These are phyloP conservation scores for Oligia strigilis DNA, from an alignment of 2,888 invertebrate species.

Conservation along the genomic window DNA sequence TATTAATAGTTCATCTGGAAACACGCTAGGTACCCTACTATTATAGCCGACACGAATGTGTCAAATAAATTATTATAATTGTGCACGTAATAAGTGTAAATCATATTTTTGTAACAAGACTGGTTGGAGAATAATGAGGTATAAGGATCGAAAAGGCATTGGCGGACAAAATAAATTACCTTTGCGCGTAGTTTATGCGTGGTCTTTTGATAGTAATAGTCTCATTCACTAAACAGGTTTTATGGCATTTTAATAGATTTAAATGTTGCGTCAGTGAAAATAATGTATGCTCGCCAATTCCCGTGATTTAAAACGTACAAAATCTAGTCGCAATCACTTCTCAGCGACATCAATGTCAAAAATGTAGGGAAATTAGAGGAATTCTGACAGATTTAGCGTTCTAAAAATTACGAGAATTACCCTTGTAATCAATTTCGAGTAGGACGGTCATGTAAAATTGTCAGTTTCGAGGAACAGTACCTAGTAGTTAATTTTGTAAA, in stretches of 20 bases:
- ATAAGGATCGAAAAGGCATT: no score
- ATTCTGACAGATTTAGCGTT: no score
- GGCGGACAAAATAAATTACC: no score
- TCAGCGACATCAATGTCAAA: neutral
- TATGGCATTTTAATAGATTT: slow-evolving; percentile 13
- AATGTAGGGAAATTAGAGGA: no score
- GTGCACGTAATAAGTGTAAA: slow-evolving; percentile 48
- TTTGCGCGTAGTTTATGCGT: no score
- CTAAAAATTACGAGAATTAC: no score
- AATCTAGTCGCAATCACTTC: no score
- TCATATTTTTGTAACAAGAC: slow-evolving; percentile 55
- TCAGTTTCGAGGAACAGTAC: neutral
- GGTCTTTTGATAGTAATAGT: slow-evolving; percentile 7
- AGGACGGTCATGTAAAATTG: no score
- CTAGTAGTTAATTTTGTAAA: neutral
- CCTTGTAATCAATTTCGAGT: no score
- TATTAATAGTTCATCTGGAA: slow-evolving; percentile 66
- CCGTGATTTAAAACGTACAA: neutral
- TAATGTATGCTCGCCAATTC: neutral
- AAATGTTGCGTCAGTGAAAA: neutral
- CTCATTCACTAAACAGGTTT: neutral
- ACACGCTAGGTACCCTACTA: slow-evolving; percentile 59
- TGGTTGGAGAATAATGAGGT: no score
- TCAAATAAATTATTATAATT: slow-evolving; percentile 64
- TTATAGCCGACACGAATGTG: slow-evolving; percentile 53